A percentile compares a stretch with the other conserved stretches of the same genome.
Conservation (phyloP, 2,113 vertebrate species). For the Cyanoramphus novaezelandiae region DNA sequence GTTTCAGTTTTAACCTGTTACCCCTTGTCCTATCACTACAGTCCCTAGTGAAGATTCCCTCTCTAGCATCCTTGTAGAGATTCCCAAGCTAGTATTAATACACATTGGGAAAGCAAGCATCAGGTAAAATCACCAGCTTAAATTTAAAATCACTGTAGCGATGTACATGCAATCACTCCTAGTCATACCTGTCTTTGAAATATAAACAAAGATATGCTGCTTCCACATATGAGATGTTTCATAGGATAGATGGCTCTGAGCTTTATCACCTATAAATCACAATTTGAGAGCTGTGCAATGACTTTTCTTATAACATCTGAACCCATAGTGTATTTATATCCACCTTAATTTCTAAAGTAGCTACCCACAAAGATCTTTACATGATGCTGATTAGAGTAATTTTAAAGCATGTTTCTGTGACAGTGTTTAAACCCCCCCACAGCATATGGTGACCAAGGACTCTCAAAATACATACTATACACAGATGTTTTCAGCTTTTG, state of each 20-base stretch:
- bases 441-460: background rate
- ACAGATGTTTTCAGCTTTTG: background rate
- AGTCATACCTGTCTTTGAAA: background rate
- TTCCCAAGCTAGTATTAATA: background rate
- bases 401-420: background rate
- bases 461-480: background rate
- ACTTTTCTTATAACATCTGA: background rate
- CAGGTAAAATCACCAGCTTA: background rate
- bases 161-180: background rate
- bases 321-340: background rate
- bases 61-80: background rate
- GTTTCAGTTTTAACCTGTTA: too few species aligned
- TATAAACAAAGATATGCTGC: background rate
- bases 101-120: background rate
- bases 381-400: rapidly evolving
- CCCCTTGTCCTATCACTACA: too few species aligned
- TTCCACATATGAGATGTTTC: background rate
- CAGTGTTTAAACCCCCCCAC: background rate
- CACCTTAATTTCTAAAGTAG: background rate
- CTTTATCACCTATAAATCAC: background rate
- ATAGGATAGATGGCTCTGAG: background rate
- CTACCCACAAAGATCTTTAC: background rate
- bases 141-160: background rate
- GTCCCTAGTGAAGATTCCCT: too few species aligned
- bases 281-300: background rate